Base-by-base conservation (phyloP, 2,113 vertebrate genomes). In the Theristicus caerulescens region DNA sequence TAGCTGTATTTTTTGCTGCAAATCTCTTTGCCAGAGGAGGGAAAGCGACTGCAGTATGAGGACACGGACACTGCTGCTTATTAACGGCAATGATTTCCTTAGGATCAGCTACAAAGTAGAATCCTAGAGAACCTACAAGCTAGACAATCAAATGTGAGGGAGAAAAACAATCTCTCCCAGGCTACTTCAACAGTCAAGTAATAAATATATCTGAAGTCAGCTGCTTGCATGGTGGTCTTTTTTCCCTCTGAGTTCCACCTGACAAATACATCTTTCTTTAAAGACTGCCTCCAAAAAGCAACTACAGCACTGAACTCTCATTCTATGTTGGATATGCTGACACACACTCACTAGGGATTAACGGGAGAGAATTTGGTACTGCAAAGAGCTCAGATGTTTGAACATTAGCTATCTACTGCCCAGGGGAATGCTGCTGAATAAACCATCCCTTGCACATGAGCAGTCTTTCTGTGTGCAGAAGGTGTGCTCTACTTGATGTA, bases 211-310 rank as follows among this genome's bases (percentile, higher is more conserved):
- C 25, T 46, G 20, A 34, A 42, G 36, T 72, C 32, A 44, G 81
- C 27, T 0, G 0, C 36, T 51, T 47, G 24, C n/a, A 7, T 7
- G 6, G 29, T 21, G 8, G 4, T 15, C 13, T n/a, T n/a, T n/a
- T 11, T 7, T 4, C 16, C 8, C 38, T 31, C n/a, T 2, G 32
- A 46, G 27, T 65, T 51, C 36, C 19, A 10, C 34, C 22, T n/a
- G 20, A 62, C 40, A 70, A 40, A 70, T 15, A 5, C 1, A 10
- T 29, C 22, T 46, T 34, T 25, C 46, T 66, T 8, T 42, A 9
- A 69, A 49, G 40, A 25, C 13, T 29, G 31, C 27, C 32, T 74
- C 31, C 27, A 7, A 29, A 44, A 55, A 31, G 2, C 16, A 65
- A 2, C 29, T 17, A 6, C 4, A 10, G 27, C 27, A 15, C 40